Percentiles rank a stretch among this genome's conserved stretches.
Evolutionary conservation across 2,888 invertebrate genomes (phyloP).

Genomic region (Pandemis cinnamomeana): DNA sequence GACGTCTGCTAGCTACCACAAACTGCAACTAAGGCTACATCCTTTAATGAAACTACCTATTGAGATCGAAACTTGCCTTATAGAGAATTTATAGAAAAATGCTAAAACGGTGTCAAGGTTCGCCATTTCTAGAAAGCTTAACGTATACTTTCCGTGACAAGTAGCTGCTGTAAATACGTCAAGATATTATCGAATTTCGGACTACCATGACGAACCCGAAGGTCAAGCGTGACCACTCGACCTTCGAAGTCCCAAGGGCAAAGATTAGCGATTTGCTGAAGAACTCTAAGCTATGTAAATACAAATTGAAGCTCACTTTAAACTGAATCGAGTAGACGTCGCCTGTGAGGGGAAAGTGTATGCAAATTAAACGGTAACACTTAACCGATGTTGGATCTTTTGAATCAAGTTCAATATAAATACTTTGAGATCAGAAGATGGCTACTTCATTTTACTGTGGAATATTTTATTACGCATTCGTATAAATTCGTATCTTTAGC

Average conservation of each 20-base stretch:
- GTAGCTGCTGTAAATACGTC: constrained; percentile 26
- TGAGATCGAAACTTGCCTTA: not conserved
- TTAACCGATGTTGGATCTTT: not conserved
- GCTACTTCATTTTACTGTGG: not conserved
- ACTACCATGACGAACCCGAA: constrained; percentile 48
- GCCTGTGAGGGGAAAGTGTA: not conserved
- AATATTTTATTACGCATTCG: not conserved
- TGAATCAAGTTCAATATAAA: not conserved
- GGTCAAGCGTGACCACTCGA: constrained; percentile 48
- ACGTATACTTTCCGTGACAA: constrained; percentile 31
- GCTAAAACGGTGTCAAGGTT: constrained; percentile 20
- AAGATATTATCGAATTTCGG: constrained; percentile 31
- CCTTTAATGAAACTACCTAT: too few species aligned
- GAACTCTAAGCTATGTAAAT: constrained; percentile 22
- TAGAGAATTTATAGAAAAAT: not conserved
- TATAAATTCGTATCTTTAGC: too few species aligned
- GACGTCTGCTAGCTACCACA: too few species aligned
- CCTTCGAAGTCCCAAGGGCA: constrained; percentile 44
- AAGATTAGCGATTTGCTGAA: constrained; percentile 24
- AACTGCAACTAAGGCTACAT: too few species aligned
- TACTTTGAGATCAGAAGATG: not conserved
- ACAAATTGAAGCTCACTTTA: constrained; percentile 17
- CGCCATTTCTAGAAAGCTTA: constrained; percentile 19
- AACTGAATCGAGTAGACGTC: constrained; percentile 6
- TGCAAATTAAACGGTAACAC: not conserved